Evolutionary conservation across 2,888 invertebrate genomes (phyloP).

Genomic region (Polymixis flavicincta): DNA sequence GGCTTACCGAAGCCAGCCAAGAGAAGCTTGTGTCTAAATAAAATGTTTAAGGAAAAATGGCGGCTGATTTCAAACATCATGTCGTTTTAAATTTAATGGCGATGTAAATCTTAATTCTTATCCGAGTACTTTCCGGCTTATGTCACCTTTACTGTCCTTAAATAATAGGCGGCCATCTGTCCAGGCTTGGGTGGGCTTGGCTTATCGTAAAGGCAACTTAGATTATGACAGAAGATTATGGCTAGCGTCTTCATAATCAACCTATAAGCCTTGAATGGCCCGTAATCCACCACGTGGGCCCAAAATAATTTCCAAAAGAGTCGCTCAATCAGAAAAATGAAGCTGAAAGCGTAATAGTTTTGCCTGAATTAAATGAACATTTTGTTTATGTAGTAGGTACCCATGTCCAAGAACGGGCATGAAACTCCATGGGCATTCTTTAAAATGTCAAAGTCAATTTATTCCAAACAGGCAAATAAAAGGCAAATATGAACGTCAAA

Average conservation of each 20-base stretch:
- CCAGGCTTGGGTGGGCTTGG: background rate
- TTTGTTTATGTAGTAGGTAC: background rate
- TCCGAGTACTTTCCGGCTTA: conserved; percentile 16
- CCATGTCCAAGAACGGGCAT: background rate
- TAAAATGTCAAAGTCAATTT: background rate
- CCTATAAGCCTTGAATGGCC: no score
- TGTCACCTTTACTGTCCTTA: conserved; percentile 3
- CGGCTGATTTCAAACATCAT: conserved; percentile 10
- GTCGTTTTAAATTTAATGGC: conserved; percentile 25
- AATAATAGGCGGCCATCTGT: background rate
- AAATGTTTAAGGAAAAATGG: conserved; percentile 29
- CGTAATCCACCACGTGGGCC: no score
- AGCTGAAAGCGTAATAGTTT: background rate
- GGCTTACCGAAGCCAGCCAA: conserved; percentile 39
- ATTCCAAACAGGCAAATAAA: no score
- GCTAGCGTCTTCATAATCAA: background rate
- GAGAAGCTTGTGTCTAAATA: conserved; percentile 19
- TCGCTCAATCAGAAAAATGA: background rate
- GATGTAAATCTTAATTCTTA: conserved; percentile 21
- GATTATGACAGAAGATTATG: background rate
- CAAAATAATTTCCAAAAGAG: background rate
- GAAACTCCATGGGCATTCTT: background rate
- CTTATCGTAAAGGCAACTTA: conserved; percentile 1
- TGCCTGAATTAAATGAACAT: no score
- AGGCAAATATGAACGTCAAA: no score